Evolutionary conservation across 1,140 invertebrate species (phyloP).

Genomic region (Drosophila hydei): DNA sequence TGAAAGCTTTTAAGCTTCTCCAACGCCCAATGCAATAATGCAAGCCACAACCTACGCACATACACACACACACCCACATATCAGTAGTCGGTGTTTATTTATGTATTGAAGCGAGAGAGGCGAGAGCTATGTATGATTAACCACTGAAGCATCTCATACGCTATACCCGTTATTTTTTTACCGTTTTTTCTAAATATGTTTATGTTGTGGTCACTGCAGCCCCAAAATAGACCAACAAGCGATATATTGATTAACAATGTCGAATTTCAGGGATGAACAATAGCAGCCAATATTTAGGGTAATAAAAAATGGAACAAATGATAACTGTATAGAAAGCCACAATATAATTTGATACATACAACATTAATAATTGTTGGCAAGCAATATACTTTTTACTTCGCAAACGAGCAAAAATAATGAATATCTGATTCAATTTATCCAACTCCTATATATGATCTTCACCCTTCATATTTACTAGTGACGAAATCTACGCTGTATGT

Average conservation of each 20-base stretch:
- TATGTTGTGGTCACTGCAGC: conserved; percentile 24
- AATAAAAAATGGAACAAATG: too few species aligned
- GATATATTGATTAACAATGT: conserved; percentile 51
- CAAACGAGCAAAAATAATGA: too few species aligned
- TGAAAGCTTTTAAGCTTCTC: conserved; percentile 39
- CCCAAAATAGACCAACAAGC: conserved; percentile 53
- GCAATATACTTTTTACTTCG: too few species aligned
- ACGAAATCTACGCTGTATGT: too few species aligned
- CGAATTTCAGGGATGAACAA: conserved; percentile 27
- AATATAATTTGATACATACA: too few species aligned
- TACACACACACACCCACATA: not conserved
- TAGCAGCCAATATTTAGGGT: not conserved
- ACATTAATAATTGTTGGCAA: too few species aligned
- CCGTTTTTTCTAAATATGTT: conserved; percentile 18
- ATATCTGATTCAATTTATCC: too few species aligned
- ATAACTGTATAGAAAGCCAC: too few species aligned
- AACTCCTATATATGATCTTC: too few species aligned
- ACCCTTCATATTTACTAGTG: too few species aligned
- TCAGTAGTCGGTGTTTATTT: conserved; percentile 10
- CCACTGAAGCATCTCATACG: conserved; percentile 39
- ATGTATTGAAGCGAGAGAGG: conserved; percentile 6
- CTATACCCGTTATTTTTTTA: not conserved
- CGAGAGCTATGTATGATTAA: conserved; percentile 2
- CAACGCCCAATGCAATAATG: conserved; percentile 13
- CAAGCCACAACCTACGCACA: conserved; percentile 2